Evolutionary conservation across 2,888 invertebrate species (phyloP), one percentile per base, ranked within the genome.

Genomic region (Litoditis marina): DNA sequence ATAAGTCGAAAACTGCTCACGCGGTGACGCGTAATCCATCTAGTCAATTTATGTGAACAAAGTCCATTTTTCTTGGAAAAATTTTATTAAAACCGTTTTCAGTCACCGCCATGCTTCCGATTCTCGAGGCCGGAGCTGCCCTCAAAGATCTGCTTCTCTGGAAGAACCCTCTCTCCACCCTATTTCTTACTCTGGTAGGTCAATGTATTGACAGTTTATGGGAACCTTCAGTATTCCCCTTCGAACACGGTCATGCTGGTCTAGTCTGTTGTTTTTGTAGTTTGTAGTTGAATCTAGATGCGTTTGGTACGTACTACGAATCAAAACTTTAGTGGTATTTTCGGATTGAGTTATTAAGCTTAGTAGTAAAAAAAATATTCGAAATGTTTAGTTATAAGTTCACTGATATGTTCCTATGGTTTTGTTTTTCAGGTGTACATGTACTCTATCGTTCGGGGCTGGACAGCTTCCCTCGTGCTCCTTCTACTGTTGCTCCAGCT

Each of bases 381-480:
- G n/a, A n/a, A n/a, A n/a, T n/a, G n/a, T n/a, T n/a, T n/a, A n/a
- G n/a, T n/a, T n/a, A n/a, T n/a, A n/a, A n/a, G n/a, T n/a, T n/a
- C n/a, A n/a, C n/a, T n/a, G n/a, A n/a, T n/a, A n/a, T n/a, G n/a
- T 7, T 7, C 50, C 22, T 46, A 27, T 6, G 1, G 2, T 25
- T 6, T 3, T 22, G 16, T 27, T 22, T 78, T 78, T 30, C 72
- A 84, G 84, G 79, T 84, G 3, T 85, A 84, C 73, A 82, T 85
- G 79, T 85, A 84, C 69, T 80, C 83, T 16, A 81, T 84, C 22
- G 85, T 82, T 76, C 73, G 77, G 36, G 85, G 85, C 7, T 84
- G 83, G 82, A 74, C 85, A 36, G 68, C 84, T 4, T 79, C 84
- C 8, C 66, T 84, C 7, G 44, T 84, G 27, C 73, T 85, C 36